Evolutionary conservation across 1,140 invertebrate species (phyloP), one percentile per base, ranked within the genome.

Genomic region (Dryas iulia): DNA sequence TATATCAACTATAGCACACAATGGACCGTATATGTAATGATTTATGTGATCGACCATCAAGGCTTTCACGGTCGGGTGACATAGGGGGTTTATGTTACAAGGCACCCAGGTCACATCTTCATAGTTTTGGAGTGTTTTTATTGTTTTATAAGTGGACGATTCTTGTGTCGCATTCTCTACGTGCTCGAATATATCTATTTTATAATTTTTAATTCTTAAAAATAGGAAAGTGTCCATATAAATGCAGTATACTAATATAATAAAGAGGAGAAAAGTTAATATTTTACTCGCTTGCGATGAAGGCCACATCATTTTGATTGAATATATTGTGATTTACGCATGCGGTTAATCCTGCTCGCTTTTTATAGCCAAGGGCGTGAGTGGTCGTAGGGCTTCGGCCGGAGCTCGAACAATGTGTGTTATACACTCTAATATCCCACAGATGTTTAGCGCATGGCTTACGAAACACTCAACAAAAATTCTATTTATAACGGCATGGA

Each of bases 11-110:
- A 96, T 87, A 3, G 93, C 93, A 18, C 95, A 95, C 23, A 96
- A 77, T 0, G 96, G 96, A n/a, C 94, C 94, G 65, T 96, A 94
- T 11, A 97, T 84, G 76, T 96, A 97, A 80, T 96, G 95, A 81
- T 96, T 96, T 4, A 95, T 94, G 71, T 96, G 95, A 78, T 96
- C 95, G 24, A 96, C 84, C 83, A 96, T 93, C 57, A 97, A 83
- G 12, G 94, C 95, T 86, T 97, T 97, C 0, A 96, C 95, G 0
- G 95, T 96, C 1, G 96, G 94, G 81, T 95, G 93, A 77, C 95
- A 96, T 0, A 96, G 81, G 0, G 96, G 96, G 79, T 96, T 95
- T 26, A 95, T 92, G 64, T 93, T 92, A 78, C 95, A 96, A 3
- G 93, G 92, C 28, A 96, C 78, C 93, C 93, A 95, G 1, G 93